Evolutionary conservation across 1,140 invertebrate genomes (phyloP), one percentile per base, ranked within the genome.

Genomic region (Lethocerus indicus): DNA sequence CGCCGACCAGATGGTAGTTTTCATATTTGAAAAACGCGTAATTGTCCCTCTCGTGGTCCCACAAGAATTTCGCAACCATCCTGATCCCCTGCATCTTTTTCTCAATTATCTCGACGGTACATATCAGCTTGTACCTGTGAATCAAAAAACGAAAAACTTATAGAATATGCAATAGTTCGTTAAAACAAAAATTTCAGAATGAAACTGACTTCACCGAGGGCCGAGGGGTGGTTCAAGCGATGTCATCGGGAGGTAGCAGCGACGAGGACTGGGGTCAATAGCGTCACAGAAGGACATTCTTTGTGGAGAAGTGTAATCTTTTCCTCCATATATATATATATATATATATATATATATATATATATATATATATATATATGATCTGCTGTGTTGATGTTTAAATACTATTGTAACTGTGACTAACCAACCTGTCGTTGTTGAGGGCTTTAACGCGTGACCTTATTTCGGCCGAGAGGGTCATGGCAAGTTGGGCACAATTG

Each of bases 31-130:
- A 51, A 18, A 32, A n/a, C 4, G 21, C 16, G 18, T 46, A 46
- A 16, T 51, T 29, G 29, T 51, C 50, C 29, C 50, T 46, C 29
- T 47, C 21, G 21, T 43, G 50, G 27, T 51, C 50, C 50, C 50
- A 51, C 16, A 51, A 24, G 26, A 51, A 51, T 3, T 43, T 47
- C 25, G 43, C 46, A 20, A 47, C 27, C 2, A 36, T 27, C 3
- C 25, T 3, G 1, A 51, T 29, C 23, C 43, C 44, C 47, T 51
- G 50, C n/a, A 51, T 25, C n/a, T 47, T 51, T 29, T 51, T 51
- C 28, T 51, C 43, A 23, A 47, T 44, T 6, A 51, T 51, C 29
- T 51, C 50, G 5, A 51, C 50, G 13, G 21, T 37, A 39, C 43
- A 51, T 20, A 51, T 41, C 13, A 51, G 20, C 29, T 47, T 51